Base-by-base conservation (phyloP, 1,140 invertebrate species). In the Trichonephila clavipes region DNA sequence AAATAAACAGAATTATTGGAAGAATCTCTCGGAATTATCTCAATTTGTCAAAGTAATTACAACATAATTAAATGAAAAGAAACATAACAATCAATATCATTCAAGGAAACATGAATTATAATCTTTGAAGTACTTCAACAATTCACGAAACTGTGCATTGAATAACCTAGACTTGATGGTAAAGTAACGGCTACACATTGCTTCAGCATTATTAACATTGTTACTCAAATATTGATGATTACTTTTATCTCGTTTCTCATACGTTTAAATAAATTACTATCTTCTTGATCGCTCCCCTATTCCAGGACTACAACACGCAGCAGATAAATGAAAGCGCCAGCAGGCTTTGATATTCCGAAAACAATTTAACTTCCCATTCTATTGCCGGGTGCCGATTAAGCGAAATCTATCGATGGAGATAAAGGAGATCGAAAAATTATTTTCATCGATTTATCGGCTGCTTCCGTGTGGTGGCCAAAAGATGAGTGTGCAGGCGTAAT, bases 391-490 rank as follows among this genome's bases (percentile, higher is more conserved):
- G 51, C 44, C 72, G 72, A 91, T 91, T 82, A 91, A 91, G 72
- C 58, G 14, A 24, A 83, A 62, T 91, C 72, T 91, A 91, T 91
- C 64, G 77, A 62, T 91, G 77, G 5, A 82, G 77, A 91, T 91
- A 91, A 91, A 91, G 58, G 44, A 24, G 89, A 91, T 82, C 72
- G 89, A 62, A 91, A 91, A 91, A 59, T 91, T 62, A 82, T 82
- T 62, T 58, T 58, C 61, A 91, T 91, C 89, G 89, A 91, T 91
- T 91, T 82, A 91, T 88, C 87, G 87, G 64, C 69, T 24, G 62
- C 10, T 62, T 44, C 28, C 21, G 44, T 83, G 81, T 83, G 44
- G 69, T 59, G 72, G 64, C 66, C 69, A 90, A 90, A 90, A 81
- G 66, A 90, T 90, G 69, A 62, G 72, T 61, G 34, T 14, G 72